Conservation (phyloP, 2,113 vertebrate species). For the Natator depressus region DNA sequence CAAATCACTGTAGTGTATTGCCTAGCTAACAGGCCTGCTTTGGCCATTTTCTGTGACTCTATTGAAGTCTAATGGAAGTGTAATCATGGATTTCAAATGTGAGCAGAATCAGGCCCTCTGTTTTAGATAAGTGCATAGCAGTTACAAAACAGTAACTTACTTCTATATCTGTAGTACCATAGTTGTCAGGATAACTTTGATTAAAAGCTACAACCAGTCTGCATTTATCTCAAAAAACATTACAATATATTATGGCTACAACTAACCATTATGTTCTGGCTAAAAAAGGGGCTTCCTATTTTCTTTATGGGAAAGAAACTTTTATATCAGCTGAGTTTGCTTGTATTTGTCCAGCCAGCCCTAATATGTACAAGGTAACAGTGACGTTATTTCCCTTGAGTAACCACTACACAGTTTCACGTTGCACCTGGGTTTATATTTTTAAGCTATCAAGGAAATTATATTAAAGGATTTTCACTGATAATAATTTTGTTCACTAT, state of each 20-base stretch:
- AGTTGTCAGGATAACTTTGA: not conserved
- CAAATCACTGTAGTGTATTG: not conserved
- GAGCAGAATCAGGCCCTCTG: not conserved
- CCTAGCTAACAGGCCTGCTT: not conserved
- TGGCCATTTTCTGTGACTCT: constrained; percentile 9
- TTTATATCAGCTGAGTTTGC: not conserved
- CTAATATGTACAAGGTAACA: not conserved
- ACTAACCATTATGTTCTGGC: not conserved
- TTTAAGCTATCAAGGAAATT: not conserved
- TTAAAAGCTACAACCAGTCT: constrained; percentile 1
- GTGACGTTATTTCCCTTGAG: not conserved
- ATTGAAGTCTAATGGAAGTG: not conserved
- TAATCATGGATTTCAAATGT: not conserved
- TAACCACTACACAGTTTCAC: not conserved
- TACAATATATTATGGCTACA: not conserved
- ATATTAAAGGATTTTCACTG: not conserved
- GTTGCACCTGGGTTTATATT: not conserved
- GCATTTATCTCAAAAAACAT: not conserved
- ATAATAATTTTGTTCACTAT: not conserved
- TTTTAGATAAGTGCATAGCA: not conserved
- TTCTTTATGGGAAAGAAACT: not conserved
- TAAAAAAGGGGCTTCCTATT: not conserved
- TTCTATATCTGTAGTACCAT: not conserved
- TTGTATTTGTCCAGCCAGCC: not conserved
- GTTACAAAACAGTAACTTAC: not conserved